Evolutionary conservation across 2,797 vertebrate species (phyloP), one percentile per base, ranked within the genome.

Genomic region (Sibirionetta formosa): DNA sequence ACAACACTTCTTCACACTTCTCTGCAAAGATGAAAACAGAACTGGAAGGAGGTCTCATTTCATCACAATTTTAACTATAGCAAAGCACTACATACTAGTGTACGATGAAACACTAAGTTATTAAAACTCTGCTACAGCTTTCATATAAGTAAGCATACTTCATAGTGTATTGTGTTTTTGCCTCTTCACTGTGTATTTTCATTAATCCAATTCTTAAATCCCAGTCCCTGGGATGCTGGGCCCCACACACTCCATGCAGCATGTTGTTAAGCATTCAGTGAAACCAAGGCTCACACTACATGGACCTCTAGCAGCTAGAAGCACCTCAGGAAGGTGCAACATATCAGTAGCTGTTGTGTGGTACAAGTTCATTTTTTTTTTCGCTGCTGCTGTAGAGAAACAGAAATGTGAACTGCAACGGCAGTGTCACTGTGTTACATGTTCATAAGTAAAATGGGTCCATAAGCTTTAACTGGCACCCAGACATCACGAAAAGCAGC

Each of bases 21-120:
- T 84, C 72, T 78, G 86, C 86, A 82, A 91, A 93, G 76, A 94
- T 56, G 88, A 89, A 97, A 96, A 97, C 94, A 93, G 84, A 93
- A 68, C 53, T 92, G 79, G 75, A 93, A 90, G 93, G 73, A 94
- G 78, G 81, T 85, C 71, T 94, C 54, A 79, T 83, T 69, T 94
- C 88, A 90, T 80, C 71, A 82, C 75, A 83, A 80, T 84, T 90
- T 90, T 94, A 97, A 69, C 83, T 63, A 42, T 9, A 90, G 75
- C 48, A 85, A 46, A 89, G 71, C 26, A 76, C 72, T 83, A 88
- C 33, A 81, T 93, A 76, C 51, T 71, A 88, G 18, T 8, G 4
- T 70, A 82, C 38, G 86, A 86, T 6, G 27, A 94, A 94, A 71
- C 20, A 40, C 24, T 40, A 44, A n/a, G 27, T 66, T 84, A 68